Evolutionary conservation across 2,888 invertebrate genomes (phyloP).

Genomic region (Acanthacorydalis orientalis): DNA sequence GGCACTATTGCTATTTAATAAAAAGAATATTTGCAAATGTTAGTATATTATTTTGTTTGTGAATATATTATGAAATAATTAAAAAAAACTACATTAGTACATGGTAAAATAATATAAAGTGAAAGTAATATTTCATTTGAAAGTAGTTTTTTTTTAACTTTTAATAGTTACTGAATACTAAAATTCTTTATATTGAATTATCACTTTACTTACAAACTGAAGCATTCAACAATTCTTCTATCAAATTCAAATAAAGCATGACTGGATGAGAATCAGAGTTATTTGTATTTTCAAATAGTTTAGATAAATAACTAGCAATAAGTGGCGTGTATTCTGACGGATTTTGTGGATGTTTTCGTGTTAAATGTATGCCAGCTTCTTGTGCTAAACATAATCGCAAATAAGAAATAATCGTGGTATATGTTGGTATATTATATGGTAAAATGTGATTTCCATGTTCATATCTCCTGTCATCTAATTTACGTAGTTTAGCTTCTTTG

Average conservation of each 20-base stretch:
- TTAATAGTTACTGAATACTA: no score
- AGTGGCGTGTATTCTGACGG: slow-evolving; percentile 47
- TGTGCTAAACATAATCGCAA: slow-evolving; percentile 61
- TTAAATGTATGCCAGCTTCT: slow-evolving; percentile 38
- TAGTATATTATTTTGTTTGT: no score
- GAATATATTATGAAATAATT: no score
- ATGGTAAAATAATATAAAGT: no score
- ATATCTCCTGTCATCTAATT: slow-evolving; percentile 1
- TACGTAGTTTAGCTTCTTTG: slow-evolving; percentile 43
- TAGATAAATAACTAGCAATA: slow-evolving; percentile 41
- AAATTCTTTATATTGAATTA: no score
- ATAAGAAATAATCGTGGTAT: slow-evolving; percentile 65
- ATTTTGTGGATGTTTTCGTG: slow-evolving; percentile 34
- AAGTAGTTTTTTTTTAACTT: no score
- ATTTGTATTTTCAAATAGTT: slow-evolving; percentile 16
- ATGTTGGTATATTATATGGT: slow-evolving; percentile 53
- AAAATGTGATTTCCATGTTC: slow-evolving; percentile 48
- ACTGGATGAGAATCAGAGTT: slow-evolving; percentile 36
- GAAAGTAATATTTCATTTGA: no score
- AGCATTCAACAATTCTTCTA: slow-evolving; percentile 44
- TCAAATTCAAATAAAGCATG: slow-evolving; percentile 47
- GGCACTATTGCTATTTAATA: slow-evolving; percentile 35
- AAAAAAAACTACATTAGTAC: no score
- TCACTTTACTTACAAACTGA: slow-evolving; percentile 14
- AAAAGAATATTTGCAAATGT: no score